A percentile compares a stretch with the other conserved stretches of the same genome.
Evolutionary conservation across 2,797 vertebrate species (phyloP).

Genomic region (Enteromius unitaeniatus): DNA sequence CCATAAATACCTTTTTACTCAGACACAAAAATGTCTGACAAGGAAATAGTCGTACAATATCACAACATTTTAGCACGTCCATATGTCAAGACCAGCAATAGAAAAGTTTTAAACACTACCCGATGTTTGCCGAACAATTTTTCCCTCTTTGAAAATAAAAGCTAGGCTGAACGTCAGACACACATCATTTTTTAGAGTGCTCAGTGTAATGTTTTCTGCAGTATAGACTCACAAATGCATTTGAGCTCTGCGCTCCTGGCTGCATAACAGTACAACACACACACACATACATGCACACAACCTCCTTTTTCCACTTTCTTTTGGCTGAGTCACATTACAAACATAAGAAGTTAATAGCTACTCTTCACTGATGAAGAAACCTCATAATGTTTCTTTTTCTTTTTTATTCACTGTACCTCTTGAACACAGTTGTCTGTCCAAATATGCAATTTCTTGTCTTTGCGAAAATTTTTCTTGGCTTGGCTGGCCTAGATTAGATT

Average conservation of each 20-base stretch:
- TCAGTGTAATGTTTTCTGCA: conserved; percentile 59
- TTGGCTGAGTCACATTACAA: conserved; percentile 64
- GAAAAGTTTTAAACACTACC: conserved; percentile 63
- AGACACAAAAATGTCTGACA: conserved; percentile 57
- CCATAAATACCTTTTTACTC: conserved; percentile 66
- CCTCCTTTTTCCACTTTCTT: conserved; percentile 50
- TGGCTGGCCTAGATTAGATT: conserved; percentile 70
- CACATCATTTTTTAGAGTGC: conserved; percentile 66
- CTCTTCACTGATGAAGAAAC: conserved; percentile 69
- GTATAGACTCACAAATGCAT: conserved; percentile 70
- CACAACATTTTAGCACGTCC: conserved; percentile 66
- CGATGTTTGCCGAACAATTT: conserved; percentile 65
- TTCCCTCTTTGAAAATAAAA: conserved; percentile 64
- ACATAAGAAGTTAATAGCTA: conserved; percentile 74
- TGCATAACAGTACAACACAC: conserved; percentile 60
- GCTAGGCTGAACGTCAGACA: conserved; percentile 63
- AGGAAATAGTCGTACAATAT: conserved; percentile 63
- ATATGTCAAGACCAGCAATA: conserved; percentile 69
- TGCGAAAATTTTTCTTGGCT: conserved; percentile 66
- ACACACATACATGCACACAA: conserved; percentile 45
- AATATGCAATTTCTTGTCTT: conserved; percentile 64
- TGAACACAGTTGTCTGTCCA: conserved; percentile 63
- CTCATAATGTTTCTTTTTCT: conserved; percentile 56
- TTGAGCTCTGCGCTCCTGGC: conserved; percentile 64
- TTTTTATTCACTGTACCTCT: conserved; percentile 63